phyloP scores from a whole-genome alignment of 2,888 invertebrate genomes.

The Caenorhabditis japonica region DNA sequence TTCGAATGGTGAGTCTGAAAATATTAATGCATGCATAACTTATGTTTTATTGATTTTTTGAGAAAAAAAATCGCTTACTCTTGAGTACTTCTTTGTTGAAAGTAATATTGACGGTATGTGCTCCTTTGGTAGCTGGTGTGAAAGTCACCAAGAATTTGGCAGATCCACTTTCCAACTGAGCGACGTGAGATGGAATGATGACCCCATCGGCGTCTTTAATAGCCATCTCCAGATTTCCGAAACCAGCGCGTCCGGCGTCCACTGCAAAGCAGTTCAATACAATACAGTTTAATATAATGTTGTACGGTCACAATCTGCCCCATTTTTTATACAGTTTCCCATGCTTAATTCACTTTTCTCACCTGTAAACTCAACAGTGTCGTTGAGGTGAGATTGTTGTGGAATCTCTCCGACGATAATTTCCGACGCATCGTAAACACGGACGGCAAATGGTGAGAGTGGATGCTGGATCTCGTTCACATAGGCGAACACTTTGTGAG shows the following conservation, averaged over 20 bases:
- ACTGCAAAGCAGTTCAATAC: constrained; percentile 80
- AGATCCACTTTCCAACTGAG: constrained; percentile 75
- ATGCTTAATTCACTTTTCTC: constrained; percentile 31
- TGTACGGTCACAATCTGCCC: too few species aligned
- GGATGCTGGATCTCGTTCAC: constrained; percentile 75
- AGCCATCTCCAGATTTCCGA: constrained; percentile 92
- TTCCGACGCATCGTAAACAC: constrained; percentile 83
- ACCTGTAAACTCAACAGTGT: constrained; percentile 78
- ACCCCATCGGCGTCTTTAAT: constrained; percentile 89
- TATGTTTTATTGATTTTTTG: not conserved
- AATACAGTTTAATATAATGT: constrained; percentile 8
- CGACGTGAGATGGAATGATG: constrained; percentile 80
- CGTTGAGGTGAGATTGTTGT: constrained; percentile 88
- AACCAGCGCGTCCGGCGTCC: constrained; percentile 95
- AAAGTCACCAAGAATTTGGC: constrained; percentile 91
- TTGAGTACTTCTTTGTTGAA: constrained; percentile 88
- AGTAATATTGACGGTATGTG: constrained; percentile 94
- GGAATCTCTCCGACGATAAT: constrained; percentile 93
- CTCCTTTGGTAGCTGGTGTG: constrained; percentile 92
- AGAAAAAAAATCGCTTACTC: constrained; percentile 49
- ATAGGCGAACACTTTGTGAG: constrained; percentile 71
- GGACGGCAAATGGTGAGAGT: constrained; percentile 72
- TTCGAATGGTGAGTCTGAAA: constrained; percentile 85
- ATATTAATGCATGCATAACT: constrained; percentile 9
- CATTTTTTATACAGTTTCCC: not conserved